Percentiles rank a stretch among this genome's conserved stretches.
Conservation (phyloP, 2,113 vertebrate genomes). For the Podarcis muralis region DNA sequence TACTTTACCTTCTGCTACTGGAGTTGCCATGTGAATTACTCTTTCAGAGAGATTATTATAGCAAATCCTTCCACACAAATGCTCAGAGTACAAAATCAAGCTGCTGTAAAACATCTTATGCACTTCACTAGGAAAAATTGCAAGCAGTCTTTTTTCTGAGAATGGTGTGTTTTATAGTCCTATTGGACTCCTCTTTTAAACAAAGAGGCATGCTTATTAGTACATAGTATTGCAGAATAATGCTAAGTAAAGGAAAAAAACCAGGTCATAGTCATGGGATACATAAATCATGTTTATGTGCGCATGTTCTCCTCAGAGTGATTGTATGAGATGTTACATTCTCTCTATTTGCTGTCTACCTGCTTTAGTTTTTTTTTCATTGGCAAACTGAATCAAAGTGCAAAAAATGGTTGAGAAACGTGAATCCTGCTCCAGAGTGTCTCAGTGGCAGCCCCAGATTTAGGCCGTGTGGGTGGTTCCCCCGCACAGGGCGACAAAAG, state of each 20-base stretch:
- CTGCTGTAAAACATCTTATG: slow-evolving; percentile 17
- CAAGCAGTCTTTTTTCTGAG: not conserved
- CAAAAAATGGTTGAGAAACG: slow-evolving; percentile 37
- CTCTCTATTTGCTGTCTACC: not conserved
- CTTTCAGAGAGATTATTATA: not conserved
- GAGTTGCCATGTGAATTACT: slow-evolving; percentile 21
- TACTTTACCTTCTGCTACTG: not conserved
- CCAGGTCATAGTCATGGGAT: not conserved
- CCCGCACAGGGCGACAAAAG: no score
- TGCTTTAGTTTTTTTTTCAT: not conserved
- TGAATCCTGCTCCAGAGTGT: not conserved
- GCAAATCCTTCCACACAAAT: slow-evolving; percentile 24
- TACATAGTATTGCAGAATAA: not conserved
- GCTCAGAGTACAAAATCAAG: slow-evolving; percentile 24
- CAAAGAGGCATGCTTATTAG: slow-evolving; percentile 29
- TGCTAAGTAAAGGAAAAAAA: slow-evolving; percentile 3
- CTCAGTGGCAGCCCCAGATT: not conserved
- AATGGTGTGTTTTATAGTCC: not conserved
- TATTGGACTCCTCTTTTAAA: slow-evolving; percentile 12
- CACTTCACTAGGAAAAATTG: slow-evolving; percentile 17
- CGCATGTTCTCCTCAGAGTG: slow-evolving; percentile 9
- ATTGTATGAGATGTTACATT: not conserved
- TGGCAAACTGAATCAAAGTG: slow-evolving; percentile 27
- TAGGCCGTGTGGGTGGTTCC: no score
- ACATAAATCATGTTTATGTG: slow-evolving; percentile 17